Base-by-base conservation (phyloP, 1,140 invertebrate species). In the Brachionus koreanus region DNA sequence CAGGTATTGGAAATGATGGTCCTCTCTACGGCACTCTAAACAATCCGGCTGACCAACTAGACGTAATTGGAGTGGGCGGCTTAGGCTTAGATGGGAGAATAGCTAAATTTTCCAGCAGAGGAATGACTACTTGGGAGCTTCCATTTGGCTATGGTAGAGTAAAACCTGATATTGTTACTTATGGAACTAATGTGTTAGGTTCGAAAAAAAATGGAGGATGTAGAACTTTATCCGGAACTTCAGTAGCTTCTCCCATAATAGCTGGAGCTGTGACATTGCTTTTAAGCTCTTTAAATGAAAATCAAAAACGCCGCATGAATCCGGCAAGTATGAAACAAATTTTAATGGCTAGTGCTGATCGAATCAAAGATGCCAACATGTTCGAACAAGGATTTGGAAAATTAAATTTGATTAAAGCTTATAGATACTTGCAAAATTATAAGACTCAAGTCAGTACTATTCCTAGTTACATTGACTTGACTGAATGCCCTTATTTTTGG, bases 11-110 rank as follows among this genome's bases (percentile, higher is more conserved):
- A 6, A 98, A 98, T 89, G 96, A 98, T 91, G 96, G 96, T 9
- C 96, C 96, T 13, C 88, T 97, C 10, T 98, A 97, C 90, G 96
- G 92, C 3, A 98, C 95, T 0, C 88, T 97, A 4, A 98, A 98
- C 87, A 98, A 98, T 89, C 96, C 96, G 10, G 96, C 95, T 2
- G 96, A 98, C 90, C 95, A 98, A 90, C 96, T 97, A 93, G 96
- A 98, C 90, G 96, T 98, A 0, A 97, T 98, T 85, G 96, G 96
- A 16, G 96, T 98, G 3, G 96, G 96, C 35, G 96, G 95, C 4
- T 98, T 98, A 16, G 96, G 96, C 88, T 97, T 95, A 91, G 95
- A 97, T 85, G 93, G 97, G 89, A 94, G 96, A 87, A 95, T 98
- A 84, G 95, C 96, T 1, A 93, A 93, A 86, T 98, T 98, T 89